Base-by-base conservation (phyloP, 2,797 vertebrate species). In the Arnoldichthys spilopterus region DNA sequence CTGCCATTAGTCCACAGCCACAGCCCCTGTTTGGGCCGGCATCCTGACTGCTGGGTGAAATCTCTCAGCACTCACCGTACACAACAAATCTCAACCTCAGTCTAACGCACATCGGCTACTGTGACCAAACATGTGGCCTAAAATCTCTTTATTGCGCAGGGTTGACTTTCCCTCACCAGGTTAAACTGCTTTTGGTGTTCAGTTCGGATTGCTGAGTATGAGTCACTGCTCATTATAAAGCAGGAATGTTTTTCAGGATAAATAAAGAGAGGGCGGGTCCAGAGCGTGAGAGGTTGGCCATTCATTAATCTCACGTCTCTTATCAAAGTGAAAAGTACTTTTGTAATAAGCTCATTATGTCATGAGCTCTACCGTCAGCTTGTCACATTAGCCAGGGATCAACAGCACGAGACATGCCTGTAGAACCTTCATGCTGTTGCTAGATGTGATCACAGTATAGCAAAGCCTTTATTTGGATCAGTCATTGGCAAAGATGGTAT, bases 1-100 rank as follows among this genome's bases (percentile, higher is more conserved):
- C 47, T 76, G n/a, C 64, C 80, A 80, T 80, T 82, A 77, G 34
- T 80, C 56, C 62, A 18, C n/a, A 53, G 67, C 11, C 49, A 45
- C 53, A 61, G 70, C 56, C 70, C 12, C 32, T 70, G 62, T 74
- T 56, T 13, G 28, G 63, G 59, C 67, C 47, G 16, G 34, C 43
- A 62, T 24, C 6, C 47, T 11, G 20, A 59, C 76, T 70, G 53
- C 76, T 34, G 34, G n/a, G 16, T 69, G 16, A 63, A 15, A 62
- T 12, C 5, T 58, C 15, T 43, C 30, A 1, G n/a, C 24, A 11
- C 4, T 12, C 43, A 40, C 7, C 9, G 12, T 20, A 7, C 3
- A 24, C 26, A 34, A 66, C 3, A 26, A 64, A 22, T 24, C 40
- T 16, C 34, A 26, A 12, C 28, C 64, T 47, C 43, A 8, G 43